Conservation (phyloP, 2,888 invertebrate genomes). For the Andrena trimmerana region DNA sequence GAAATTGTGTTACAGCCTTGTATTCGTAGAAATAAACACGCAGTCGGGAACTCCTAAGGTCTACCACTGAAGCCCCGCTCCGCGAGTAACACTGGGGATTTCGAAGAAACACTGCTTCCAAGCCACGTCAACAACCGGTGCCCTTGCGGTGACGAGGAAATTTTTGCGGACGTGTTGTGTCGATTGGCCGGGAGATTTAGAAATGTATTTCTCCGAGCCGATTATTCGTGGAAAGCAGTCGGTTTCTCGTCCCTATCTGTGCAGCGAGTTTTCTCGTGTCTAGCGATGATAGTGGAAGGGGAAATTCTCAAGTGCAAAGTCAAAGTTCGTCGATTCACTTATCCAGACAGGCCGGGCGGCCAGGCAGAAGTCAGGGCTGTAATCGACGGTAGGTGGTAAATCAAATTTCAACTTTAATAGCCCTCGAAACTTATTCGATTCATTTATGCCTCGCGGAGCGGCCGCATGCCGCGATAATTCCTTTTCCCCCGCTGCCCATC, state of each 20-base stretch:
- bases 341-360: constrained; percentile 49
- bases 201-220: constrained; percentile 32
- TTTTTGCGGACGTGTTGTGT: constrained; percentile 14
- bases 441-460: constrained; percentile 67
- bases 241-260: not conserved
- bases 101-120: not conserved
- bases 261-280: constrained; percentile 38
- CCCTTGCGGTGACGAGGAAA: not conserved
- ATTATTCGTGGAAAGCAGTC: constrained; percentile 27
- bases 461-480: constrained; percentile 65
- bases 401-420: constrained; percentile 76
- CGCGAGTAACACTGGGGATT: not conserved
- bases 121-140: constrained; percentile 1
- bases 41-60: no score
- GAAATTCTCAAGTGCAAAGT: constrained; percentile 61
- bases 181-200: constrained; percentile 27
- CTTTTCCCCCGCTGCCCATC: not conserved
- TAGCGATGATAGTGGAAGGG: not conserved
- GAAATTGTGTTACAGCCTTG: not conserved
- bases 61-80: not conserved
- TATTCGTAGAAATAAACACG: no score
- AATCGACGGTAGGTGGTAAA: constrained; percentile 70
- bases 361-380: constrained; percentile 58
- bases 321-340: constrained; percentile 72
- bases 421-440: constrained; percentile 76